Evolutionary conservation across 2,113 vertebrate genomes (phyloP), one percentile per base, ranked within the genome.

Genomic region (Corythaixoides concolor): DNA sequence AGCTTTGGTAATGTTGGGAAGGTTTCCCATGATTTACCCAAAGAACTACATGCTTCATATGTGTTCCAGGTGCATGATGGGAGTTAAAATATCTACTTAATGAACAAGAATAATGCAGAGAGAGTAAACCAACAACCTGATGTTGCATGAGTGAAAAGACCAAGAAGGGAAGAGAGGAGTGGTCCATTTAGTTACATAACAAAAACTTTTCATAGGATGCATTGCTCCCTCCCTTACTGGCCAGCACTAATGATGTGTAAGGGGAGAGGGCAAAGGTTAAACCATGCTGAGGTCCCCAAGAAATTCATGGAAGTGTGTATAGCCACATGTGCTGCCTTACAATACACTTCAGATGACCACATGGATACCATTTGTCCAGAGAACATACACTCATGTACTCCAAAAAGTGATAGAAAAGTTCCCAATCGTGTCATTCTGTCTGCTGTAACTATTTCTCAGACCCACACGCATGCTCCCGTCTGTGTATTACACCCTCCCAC

Each of bases 391-490:
- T 41, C 27, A 12, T 8, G 5, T 52, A 24, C 60, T 88, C 26
- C 20, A 50, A 21, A 79, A 78, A 76, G 33, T 30, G 33, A 21
- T 1, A 37, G n/a, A 11, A 67, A 69, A 35, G 41, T 59, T 93
- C 30, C 50, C 3, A 90, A 2, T 21, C 24, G 0, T 39, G 21
- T 63, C 18, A 22, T 67, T 80, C 32, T 43, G 28, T 47, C 0
- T 16, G 55, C 63, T 73, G 37, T 53, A 73, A 30, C 45, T 66
- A 3, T 78, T 75, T 76, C 43, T 47, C 35, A 94, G 73, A 52
- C 10, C 28, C n/a, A n/a, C 41, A 66, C 0, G 0, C 24, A 27
- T 35, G 27, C 30, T 93, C 2, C 0, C 68, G 18, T 33, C 53
- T 89, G 39, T 75, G 86, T 83, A 58, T n/a, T 75, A 18, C 27